Base-by-base conservation (phyloP, 2,113 vertebrate species). In the Lamprologus callipterus region DNA sequence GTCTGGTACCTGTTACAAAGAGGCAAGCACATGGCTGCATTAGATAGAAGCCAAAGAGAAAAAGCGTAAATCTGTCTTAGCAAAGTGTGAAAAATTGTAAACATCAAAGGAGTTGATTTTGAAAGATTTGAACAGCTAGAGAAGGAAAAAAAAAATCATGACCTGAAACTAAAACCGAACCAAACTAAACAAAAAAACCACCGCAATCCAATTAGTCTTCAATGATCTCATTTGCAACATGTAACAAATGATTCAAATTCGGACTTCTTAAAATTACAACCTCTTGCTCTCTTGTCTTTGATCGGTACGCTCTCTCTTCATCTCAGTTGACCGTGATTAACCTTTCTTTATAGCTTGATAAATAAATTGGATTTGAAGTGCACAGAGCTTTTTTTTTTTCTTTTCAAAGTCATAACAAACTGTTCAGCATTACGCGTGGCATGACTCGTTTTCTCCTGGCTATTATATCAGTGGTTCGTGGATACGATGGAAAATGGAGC, bases 1-100 rank as follows among this genome's bases (percentile, higher is more conserved):
- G 96, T 97, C 96, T 98, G 97, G 84, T 99, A 99, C 91, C 98
- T 99, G 95, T 94, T 91, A 92, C 16, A 91, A 23, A 79, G 35
- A 84, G 80, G 87, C 23, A 37, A 83, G 40, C 17, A 88, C 81
- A 58, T 23, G 53, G 49, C 16, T 63, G 33, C 33, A 51, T 57
- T 47, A 88, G 49, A 73, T 5, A 58, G 35, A 78, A 47, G 14
- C 40, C 17, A 4, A 13, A 45, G 63, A 80, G 42, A 37, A 35
- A 21, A 54, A 82, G 35, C 37, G 45, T 19, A 57, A 80, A 58
- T 10, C 16, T 19, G n/a, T 58, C 28, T 12, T 5, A 21, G 28
- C 35, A 19, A 26, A 65, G 42, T 78, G 70, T 78, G 35, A 11
- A 84, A 86, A 85, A 80, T 40, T 16, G 57, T 4, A 91, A 3